Base-by-base conservation (phyloP, 1,140 invertebrate species). In the Drosophila lowei region DNA sequence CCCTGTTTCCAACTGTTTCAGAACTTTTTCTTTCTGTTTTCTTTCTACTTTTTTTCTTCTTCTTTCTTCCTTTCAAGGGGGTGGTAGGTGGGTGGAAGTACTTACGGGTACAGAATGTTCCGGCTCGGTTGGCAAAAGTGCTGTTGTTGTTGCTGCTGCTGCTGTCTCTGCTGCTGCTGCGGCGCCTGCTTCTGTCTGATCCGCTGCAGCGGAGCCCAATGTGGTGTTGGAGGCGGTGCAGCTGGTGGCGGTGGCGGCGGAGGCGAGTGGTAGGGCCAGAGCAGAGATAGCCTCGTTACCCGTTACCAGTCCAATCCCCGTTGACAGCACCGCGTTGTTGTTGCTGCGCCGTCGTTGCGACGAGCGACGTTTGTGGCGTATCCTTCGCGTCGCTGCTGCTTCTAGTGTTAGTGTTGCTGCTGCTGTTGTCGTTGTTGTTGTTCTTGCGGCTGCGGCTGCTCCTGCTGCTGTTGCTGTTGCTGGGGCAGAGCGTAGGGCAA, bases 101-200 rank as follows among this genome's bases (percentile, higher is more conserved):
- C 90, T 91, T 91, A 91, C 90, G 90, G 90, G 90, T 91, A 91
- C 90, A 90, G 88, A 83, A 89, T 91, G 81, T 91, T 91, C 90
- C 90, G 90, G 90, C 90, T 91, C 88, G 71, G 73, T 86, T 79
- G 89, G 73, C 74, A 91, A 90, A 91, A 90, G 84, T 79, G 72
- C 84, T 78, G 86, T 61, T 91, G 73, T 43, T 89, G 46, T 73
- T 72, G 72, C 47, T 63, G 65, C 15, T 73, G 60, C 6, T 73
- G 64, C 11, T 74, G 72, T 46, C 23, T 58, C 41, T 73, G 60
- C 6, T 73, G 64, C 11, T 74, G 67, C 49, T 30, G 64, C 41
- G 53, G 71, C 23, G 42, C 42, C 47, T 62, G 66, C 56, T 75
- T 55, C 49, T 77, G 58, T 47, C 41, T 55, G 66, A 50, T 72